Evolutionary conservation across 1,140 invertebrate species (phyloP).

Genomic region (Radopholus similis): DNA sequence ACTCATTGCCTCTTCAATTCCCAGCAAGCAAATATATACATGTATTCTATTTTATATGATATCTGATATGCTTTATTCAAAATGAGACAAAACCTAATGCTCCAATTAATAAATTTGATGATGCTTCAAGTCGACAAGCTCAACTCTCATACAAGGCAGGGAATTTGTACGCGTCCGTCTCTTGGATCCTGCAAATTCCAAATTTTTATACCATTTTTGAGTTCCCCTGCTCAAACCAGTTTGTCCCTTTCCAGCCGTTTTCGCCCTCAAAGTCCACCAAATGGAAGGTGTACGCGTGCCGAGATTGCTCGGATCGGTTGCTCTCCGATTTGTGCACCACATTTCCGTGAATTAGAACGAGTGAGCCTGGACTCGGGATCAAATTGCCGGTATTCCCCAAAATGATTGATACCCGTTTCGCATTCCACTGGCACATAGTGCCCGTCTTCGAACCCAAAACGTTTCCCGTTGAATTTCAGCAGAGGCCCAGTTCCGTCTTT

Average conservation of each 20-base stretch:
- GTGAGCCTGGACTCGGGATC: conserved; percentile 68
- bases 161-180: too few relatives aligned
- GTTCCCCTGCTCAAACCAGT: conserved; percentile 38
- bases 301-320: conserved; percentile 76
- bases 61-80: too few relatives aligned
- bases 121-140: too few relatives aligned
- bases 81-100: too few relatives aligned
- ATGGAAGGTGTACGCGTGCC: conserved; percentile 93
- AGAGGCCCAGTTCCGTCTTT: conserved; percentile 64
- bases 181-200: too few relatives aligned
- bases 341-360: conserved; percentile 82
- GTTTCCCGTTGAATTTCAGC: conserved; percentile 63
- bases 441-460: conserved; percentile 71
- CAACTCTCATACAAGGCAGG: too few relatives aligned
- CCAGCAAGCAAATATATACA: too few relatives aligned
- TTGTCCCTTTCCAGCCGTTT: conserved; percentile 19
- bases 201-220: too few relatives aligned
- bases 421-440: conserved; percentile 76
- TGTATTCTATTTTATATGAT: too few relatives aligned
- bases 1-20: too few relatives aligned
- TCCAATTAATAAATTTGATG: too few relatives aligned
- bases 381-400: conserved; percentile 5
- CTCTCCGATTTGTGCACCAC: conserved; percentile 85
- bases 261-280: conserved; percentile 70
- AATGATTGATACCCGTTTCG: conserved; percentile 68